Base-by-base conservation (phyloP, 2,113 vertebrate species). In the Amazona guildingii region DNA sequence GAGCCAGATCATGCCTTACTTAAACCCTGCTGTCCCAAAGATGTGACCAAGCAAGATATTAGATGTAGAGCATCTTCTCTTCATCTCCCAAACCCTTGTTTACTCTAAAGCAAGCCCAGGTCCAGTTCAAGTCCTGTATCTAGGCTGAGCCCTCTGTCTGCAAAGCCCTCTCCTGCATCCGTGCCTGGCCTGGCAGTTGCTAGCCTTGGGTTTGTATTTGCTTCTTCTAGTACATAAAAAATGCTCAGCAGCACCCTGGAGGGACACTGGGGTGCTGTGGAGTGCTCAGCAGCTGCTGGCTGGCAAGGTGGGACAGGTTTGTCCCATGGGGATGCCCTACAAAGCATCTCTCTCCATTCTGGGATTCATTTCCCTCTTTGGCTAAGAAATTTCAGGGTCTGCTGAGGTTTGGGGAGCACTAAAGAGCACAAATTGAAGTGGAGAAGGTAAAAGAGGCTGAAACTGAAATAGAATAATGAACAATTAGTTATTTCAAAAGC, bases 131-230 rank as follows among this genome's bases (percentile, higher is more conserved):
- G 33, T 28, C 41, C 35, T 10, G 19, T 48, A 13, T 13, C 12
- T 11, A 21, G 14, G 20, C 3, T 55, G 24, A 48, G 37, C 17
- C 9, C 21, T 41, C 31, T 28, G 35, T 15, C 41, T 31, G 31
- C 21, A 44, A 41, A 55, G 23, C 35, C 18, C 7, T 51, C 23
- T 64, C 35, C 35, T 63, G 31, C 35, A 69, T 2, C 54, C 2
- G 0, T 35, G n/a, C 25, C 39, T 61, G 1, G 0, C 15, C 51
- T 44, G 59, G 49, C 27, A 66, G 15, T 43, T 24, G 23, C 9
- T 64, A 24, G 19, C 3, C n/a, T 52, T 62, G 46, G 29, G 37
- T 41, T 48, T 62, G 46, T 29, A 31, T 62, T 77, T 7, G 3
- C 29, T 10, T 43, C 35, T 70, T 64, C 41, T 37, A 57, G 31